Conservation (phyloP, 2,113 vertebrate genomes). For the Clarias batrachus region DNA sequence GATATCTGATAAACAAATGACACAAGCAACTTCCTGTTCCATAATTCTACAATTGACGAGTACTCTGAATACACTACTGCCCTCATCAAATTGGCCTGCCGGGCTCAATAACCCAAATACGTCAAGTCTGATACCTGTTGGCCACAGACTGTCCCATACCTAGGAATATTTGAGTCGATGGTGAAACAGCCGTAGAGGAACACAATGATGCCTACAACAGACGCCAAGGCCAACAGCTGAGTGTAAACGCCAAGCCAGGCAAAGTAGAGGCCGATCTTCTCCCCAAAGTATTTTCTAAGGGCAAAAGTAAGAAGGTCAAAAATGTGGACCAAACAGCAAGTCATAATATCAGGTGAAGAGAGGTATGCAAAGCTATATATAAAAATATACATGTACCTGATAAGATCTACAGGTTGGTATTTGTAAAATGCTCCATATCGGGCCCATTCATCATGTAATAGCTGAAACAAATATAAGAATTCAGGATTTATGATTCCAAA, state of each 20-base stretch:
- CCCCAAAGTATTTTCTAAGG: conserved; percentile 95
- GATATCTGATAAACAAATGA: neutral
- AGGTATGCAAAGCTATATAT: neutral
- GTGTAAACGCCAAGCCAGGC: conserved; percentile 98
- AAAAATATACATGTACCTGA: conserved; percentile 77
- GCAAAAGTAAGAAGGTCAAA: conserved; percentile 28
- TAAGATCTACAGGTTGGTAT: conserved; percentile 94
- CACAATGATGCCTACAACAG: conserved; percentile 90
- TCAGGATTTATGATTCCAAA: conserved; percentile 3
- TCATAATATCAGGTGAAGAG: neutral
- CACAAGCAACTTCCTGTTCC: too few relatives aligned
- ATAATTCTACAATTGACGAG: neutral
- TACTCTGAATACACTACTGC: neutral
- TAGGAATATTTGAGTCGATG: conserved; percentile 89
- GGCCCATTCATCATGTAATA: conserved; percentile 93
- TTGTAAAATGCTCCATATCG: conserved; percentile 94
- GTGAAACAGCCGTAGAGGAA: conserved; percentile 94
- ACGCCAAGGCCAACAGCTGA: conserved; percentile 90
- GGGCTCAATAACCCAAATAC: conserved; percentile 18
- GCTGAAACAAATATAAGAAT: conserved; percentile 63
- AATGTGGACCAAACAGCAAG: neutral
- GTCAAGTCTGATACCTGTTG: neutral
- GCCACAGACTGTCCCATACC: conserved; percentile 70
- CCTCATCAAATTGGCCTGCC: neutral
- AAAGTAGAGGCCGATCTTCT: conserved; percentile 98